Conservation (phyloP, 2,797 vertebrate species). For the Onychomys torridus region DNA sequence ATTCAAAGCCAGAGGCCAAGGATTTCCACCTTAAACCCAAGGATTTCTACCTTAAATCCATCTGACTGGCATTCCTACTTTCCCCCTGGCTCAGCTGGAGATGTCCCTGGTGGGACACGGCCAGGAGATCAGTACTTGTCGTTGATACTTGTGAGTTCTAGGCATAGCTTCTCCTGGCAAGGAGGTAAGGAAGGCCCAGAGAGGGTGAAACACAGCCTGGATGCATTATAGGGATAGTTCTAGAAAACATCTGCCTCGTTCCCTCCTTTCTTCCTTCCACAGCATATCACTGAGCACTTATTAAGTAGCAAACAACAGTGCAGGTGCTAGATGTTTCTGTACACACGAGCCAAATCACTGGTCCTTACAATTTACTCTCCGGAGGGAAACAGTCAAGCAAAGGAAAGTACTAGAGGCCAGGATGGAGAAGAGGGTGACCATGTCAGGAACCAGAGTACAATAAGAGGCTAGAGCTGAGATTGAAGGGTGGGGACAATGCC, state of each 20-base stretch:
- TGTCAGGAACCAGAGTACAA: background rate
- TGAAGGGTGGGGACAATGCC: background rate
- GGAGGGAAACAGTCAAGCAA: background rate
- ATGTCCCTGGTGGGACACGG: background rate
- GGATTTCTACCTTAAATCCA: background rate
- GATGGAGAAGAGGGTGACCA: background rate
- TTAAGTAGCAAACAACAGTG: background rate
- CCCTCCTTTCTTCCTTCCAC: background rate
- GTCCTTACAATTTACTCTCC: background rate
- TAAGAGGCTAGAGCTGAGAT: background rate
- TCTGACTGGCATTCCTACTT: background rate
- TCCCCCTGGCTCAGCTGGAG: background rate
- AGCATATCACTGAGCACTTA: background rate
- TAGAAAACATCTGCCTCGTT: background rate
- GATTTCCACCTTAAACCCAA: background rate
- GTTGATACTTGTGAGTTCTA: background rate
- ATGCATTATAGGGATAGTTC: background rate
- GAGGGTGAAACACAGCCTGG: background rate
- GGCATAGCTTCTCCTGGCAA: background rate
- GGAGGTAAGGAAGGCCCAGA: slow-evolving; percentile 3
- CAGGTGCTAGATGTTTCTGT: background rate
- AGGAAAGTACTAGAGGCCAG: background rate
- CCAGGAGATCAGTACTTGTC: background rate
- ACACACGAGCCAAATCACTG: background rate
- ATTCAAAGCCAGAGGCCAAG: background rate